phyloP scores from a whole-genome alignment of 2,888 invertebrate genomes.

The Tigriopus californicus region DNA sequence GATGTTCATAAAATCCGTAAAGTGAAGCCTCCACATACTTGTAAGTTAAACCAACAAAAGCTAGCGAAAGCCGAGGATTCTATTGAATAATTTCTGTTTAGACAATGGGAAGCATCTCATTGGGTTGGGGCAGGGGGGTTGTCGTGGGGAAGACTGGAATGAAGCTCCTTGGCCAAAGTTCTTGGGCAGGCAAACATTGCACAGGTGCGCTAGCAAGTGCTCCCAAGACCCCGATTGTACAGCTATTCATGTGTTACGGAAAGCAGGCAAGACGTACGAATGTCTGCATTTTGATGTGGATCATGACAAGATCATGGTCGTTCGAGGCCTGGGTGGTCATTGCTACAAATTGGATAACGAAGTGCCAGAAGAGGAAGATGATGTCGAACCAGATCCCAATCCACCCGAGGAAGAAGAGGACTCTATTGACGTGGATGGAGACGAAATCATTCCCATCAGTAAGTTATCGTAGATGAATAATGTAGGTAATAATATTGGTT shows the following conservation, averaged over 20 bases:
- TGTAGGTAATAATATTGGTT: too few relatives aligned
- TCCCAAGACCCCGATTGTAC: slow-evolving; percentile 8
- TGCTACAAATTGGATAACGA: slow-evolving; percentile 1
- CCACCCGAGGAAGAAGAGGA: neutral
- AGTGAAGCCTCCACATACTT: neutral
- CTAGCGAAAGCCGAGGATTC: neutral
- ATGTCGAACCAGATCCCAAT: slow-evolving; percentile 1
- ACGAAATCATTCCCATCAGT: neutral
- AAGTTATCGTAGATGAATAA: neutral
- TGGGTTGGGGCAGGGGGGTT: slow-evolving; percentile 12
- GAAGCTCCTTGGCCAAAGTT: slow-evolving; percentile 6
- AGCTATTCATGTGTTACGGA: slow-evolving; percentile 1
- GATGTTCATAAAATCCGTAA: slow-evolving; percentile 2
- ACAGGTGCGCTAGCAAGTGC: slow-evolving; percentile 5
- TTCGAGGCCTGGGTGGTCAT: slow-evolving; percentile 9
- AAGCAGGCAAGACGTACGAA: neutral
- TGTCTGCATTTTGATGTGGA: slow-evolving; percentile 1
- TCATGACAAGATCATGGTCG: slow-evolving; percentile 8
- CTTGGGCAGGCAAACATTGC: neutral
- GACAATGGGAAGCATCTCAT: slow-evolving; percentile 8
- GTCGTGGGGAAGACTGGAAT: slow-evolving; percentile 11
- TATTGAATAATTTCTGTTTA: neutral
- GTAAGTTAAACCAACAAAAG: neutral
- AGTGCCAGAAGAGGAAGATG: neutral
- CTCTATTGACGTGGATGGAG: too few relatives aligned